phyloP scores from a whole-genome alignment of 2,113 vertebrate species.

The Okapia johnstoni region DNA sequence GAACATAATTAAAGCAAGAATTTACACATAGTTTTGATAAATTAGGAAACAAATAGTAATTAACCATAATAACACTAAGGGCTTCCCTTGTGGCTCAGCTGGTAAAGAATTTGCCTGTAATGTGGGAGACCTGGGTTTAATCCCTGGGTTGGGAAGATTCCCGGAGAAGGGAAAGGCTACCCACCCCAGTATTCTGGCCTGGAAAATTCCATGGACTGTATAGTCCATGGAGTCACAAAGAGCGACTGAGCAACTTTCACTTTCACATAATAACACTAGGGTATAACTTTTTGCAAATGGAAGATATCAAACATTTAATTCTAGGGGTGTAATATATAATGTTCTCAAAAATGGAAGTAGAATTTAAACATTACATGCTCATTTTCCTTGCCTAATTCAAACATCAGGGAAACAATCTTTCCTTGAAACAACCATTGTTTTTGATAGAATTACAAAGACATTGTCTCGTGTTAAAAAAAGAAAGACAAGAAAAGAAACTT shows the following conservation, averaged over 20 bases:
- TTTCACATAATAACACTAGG: background rate
- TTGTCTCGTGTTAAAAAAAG: background rate
- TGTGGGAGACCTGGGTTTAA: background rate
- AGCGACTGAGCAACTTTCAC: background rate
- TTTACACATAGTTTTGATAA: background rate
- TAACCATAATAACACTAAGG: background rate
- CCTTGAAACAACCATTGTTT: background rate
- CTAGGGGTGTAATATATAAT: background rate
- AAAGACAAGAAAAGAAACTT: background rate
- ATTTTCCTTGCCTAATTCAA: background rate
- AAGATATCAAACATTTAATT: background rate
- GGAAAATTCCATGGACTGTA: background rate
- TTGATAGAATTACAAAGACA: background rate
- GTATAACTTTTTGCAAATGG: background rate
- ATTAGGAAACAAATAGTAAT: background rate
- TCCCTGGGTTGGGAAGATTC: background rate
- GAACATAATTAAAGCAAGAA: background rate
- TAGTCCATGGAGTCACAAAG: background rate
- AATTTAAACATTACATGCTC: background rate
- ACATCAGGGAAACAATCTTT: background rate
- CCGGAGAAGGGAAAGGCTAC: background rate
- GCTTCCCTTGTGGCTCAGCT: background rate
- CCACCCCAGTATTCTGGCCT: background rate
- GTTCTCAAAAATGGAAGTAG: background rate
- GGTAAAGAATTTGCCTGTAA: background rate